A percentile compares a stretch with the other conserved stretches of the same genome.
Conservation (phyloP, 2,113 vertebrate genomes). For the Sceloporus undulatus region DNA sequence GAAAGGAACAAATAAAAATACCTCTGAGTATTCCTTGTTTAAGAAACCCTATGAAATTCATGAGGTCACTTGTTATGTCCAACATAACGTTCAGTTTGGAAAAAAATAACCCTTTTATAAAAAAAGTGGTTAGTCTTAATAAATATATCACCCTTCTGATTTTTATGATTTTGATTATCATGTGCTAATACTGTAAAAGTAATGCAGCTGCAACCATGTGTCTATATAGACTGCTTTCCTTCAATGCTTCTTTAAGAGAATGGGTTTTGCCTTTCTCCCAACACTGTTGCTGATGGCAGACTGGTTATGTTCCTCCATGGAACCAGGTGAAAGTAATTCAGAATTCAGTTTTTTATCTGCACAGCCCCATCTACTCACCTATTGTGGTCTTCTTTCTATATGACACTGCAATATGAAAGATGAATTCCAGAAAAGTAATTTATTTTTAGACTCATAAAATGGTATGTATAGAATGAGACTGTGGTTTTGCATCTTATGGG, state of each 20-base stretch:
- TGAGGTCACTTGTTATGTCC: too few species aligned
- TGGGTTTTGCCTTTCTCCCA: not conserved
- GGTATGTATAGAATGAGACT: too few species aligned
- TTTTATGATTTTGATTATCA: not conserved
- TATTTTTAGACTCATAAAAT: too few species aligned
- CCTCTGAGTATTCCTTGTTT: too few species aligned
- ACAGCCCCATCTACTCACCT: not conserved
- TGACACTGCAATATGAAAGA: not conserved
- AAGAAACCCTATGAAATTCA: too few species aligned
- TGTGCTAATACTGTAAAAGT: not conserved
- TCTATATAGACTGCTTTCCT: too few species aligned
- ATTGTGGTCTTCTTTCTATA: not conserved
- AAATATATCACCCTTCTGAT: not conserved
- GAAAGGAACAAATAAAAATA: too few species aligned
- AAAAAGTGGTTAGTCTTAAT: too few species aligned
- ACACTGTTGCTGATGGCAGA: not conserved
- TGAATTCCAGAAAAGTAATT: not conserved
- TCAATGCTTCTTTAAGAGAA: not conserved
- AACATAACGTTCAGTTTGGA: too few species aligned
- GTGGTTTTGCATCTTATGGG: too few species aligned
- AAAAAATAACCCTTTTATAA: too few species aligned
- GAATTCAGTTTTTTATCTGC: not conserved
- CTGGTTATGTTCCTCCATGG: not conserved
- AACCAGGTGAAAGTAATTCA: not conserved
- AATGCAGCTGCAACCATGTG: not conserved